Base-by-base conservation (phyloP, 2,888 invertebrate genomes). In the Octodonta nipae region DNA sequence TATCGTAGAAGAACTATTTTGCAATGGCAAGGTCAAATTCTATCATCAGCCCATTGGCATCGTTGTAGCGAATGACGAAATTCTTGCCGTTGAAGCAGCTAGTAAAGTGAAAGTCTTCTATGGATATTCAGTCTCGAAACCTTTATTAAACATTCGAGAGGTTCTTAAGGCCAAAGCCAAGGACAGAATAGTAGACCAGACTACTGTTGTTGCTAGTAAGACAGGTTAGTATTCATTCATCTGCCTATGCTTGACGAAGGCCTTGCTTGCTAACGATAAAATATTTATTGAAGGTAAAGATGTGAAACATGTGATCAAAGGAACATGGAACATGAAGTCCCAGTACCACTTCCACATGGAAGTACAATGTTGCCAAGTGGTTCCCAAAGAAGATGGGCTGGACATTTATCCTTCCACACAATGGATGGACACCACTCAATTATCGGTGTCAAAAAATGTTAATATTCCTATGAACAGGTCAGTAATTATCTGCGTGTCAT, bases 311-410 rank as follows among this genome's bases (percentile, higher is more conserved):
- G 61, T 68, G 0, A 55, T 77, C 4, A 71, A 68, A 34, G 80
- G 78, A 0, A 58, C 52, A 12, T 65, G 70, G 26, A 60, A 65
- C 27, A 58, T 70, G 8, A 75, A 73, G 0, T 54, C 66, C 0
- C 85, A 85, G 51, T 83, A 80, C 54, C 84, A 85, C 56, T 81
- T 70, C 45, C 73, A 76, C 1, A 80, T 85, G 81, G 84, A 85
- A 55, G 70, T 76, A 0, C 78, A 79, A 41, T 65, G 67, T 20
- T 75, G 75, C 39, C 58, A 74, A 2, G 67, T 70, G 8, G 57
- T 68, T 15, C 82, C 81, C 0, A 65, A 62, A 15, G 81, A 81
- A 43, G 75, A 78, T 46, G 76, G 75, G 1, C 53, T 80, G 36
- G 71, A 78, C 30, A 66, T 80, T 2, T 70, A 68, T 39, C 59